Percentiles rank a stretch among this genome's conserved stretches.
Evolutionary conservation across 2,888 invertebrate species (phyloP).

Genomic region (Leptarthrus brevirostris): DNA sequence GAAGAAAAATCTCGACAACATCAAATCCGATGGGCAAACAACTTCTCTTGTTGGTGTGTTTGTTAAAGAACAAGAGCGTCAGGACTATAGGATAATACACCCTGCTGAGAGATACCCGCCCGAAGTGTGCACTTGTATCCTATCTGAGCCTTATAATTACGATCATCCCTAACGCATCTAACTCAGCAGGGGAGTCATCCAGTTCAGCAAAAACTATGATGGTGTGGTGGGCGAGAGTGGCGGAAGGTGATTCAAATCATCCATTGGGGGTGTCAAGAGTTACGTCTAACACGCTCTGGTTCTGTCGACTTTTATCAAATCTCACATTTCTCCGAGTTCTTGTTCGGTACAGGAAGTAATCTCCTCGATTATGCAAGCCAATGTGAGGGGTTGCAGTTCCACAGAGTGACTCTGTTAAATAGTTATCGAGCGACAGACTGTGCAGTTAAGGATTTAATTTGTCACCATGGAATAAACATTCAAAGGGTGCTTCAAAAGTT

Average conservation of each 20-base stretch:
- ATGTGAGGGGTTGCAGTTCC: neutral
- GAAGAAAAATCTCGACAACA: constrained; percentile 42
- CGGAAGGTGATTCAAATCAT: neutral
- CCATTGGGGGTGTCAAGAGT: neutral
- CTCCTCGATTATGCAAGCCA: neutral
- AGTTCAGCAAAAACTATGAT: neutral
- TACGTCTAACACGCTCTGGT: neutral
- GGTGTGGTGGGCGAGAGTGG: neutral
- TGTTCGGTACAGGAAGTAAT: neutral
- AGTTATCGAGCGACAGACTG: too few species aligned
- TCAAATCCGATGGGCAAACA: constrained; percentile 31
- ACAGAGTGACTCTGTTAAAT: too few species aligned
- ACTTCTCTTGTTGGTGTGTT: neutral
- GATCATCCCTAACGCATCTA: neutral
- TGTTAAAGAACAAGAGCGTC: neutral
- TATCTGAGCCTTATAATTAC: neutral
- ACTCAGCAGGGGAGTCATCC: neutral
- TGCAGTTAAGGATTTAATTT: too few species aligned
- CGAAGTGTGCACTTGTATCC: neutral
- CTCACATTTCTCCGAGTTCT: neutral
- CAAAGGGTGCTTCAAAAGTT: too few species aligned
- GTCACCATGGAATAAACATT: too few species aligned
- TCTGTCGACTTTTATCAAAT: neutral
- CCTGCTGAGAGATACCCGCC: neutral
- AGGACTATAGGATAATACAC: neutral